Conservation (phyloP, 2,797 vertebrate genomes). For the Lagorchestes hirsutus region DNA sequence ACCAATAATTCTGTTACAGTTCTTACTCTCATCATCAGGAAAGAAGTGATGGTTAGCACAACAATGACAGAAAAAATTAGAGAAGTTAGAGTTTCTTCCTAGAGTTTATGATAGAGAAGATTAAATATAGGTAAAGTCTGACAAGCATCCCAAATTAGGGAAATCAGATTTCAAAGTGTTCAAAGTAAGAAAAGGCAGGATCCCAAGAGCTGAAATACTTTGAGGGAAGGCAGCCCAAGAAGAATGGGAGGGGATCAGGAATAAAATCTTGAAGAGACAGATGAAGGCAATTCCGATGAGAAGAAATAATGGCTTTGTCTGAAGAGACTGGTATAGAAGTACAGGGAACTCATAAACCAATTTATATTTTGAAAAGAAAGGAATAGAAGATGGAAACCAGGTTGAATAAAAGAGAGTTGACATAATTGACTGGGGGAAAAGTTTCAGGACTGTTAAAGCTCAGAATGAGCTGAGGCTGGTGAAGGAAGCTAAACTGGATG, state of each 20-base stretch:
- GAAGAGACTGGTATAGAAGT: background rate
- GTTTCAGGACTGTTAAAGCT: background rate
- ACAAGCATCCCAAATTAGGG: too few species aligned
- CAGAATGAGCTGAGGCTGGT: background rate
- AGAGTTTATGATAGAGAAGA: too few species aligned
- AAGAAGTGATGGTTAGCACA: too few species aligned
- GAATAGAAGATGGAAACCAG: background rate
- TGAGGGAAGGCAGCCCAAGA: background rate
- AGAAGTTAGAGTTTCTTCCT: too few species aligned
- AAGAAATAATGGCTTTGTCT: background rate
- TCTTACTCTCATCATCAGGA: too few species aligned
- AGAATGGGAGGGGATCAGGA: background rate
- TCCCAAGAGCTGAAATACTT: background rate
- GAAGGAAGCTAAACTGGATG: background rate
- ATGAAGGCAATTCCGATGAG: background rate
- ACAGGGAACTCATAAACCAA: background rate
- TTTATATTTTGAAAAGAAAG: background rate
- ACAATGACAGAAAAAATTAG: too few species aligned
- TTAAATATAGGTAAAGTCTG: too few species aligned
- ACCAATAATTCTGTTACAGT: too few species aligned
- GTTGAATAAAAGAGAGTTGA: background rate
- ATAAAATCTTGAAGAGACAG: background rate
- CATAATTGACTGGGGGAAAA: background rate
- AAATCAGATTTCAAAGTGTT: background rate
- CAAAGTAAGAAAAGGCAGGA: background rate